Conservation (phyloP, 2,797 vertebrate species). For the Poeciliopsis infans region DNA sequence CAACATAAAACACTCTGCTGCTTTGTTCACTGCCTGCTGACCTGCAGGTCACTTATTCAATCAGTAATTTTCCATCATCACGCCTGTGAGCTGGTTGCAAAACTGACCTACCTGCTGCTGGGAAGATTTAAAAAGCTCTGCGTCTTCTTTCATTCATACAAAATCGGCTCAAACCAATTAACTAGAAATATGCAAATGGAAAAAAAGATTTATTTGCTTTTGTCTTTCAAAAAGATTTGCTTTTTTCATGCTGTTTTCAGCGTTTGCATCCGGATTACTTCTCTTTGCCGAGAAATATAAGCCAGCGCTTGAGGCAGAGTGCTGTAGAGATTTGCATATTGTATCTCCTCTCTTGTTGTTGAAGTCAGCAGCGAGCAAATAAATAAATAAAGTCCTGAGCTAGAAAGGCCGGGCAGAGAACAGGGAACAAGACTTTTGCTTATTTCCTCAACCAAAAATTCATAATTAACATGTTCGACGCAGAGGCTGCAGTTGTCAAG, state of each 20-base stretch:
- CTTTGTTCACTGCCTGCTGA: conserved; percentile 44
- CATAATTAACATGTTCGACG: conserved; percentile 72
- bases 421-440: conserved; percentile 52
- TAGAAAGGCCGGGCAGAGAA: conserved; percentile 36
- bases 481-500: conserved; percentile 70
- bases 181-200: background rate
- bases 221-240: background rate
- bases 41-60: conserved; percentile 40
- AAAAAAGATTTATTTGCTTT: background rate
- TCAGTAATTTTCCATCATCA: conserved; percentile 38
- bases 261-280: conserved; percentile 13
- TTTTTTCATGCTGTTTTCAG: conserved; percentile 10
- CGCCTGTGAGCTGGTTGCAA: conserved; percentile 27
- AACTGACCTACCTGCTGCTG: conserved; percentile 24
- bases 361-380: conserved; percentile 41
- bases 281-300: conserved; percentile 24
- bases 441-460: conserved; percentile 60
- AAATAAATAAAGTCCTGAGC: conserved; percentile 28
- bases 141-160: background rate
- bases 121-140: background rate
- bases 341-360: conserved; percentile 51
- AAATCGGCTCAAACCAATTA: background rate
- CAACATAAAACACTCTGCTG: conserved; percentile 15
- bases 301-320: conserved; percentile 33
- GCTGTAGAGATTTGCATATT: conserved; percentile 60